phyloP scores from a whole-genome alignment of 2,113 vertebrate genomes.

The Sylvilagus bachmani region DNA sequence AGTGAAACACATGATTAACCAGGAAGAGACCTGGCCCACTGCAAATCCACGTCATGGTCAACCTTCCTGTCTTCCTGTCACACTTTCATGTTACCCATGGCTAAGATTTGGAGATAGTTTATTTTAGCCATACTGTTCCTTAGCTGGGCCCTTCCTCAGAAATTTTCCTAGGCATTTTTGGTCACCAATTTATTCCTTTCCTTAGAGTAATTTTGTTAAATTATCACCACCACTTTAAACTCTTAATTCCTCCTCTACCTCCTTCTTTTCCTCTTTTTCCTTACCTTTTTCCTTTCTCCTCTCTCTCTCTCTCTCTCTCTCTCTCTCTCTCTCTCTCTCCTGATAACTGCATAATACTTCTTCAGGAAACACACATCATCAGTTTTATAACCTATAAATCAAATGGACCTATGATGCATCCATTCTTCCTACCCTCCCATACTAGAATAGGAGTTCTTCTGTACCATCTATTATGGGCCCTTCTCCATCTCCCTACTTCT shows the following conservation, averaged over 20 bases:
- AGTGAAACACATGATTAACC: not conserved
- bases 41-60: not conserved
- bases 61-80: not conserved
- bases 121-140: not conserved
- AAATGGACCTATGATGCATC: not conserved
- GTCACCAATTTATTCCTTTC: not conserved
- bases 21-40: not conserved
- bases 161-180: not conserved
- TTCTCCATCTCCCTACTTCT: not conserved
- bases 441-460: not conserved
- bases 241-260: not conserved
- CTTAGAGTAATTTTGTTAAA: not conserved
- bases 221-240: not conserved
- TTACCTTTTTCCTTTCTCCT: too few relatives aligned
- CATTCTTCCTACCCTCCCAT: not conserved
- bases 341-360: not conserved
- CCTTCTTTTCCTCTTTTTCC: too few relatives aligned
- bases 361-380: not conserved
- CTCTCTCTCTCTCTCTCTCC: not conserved
- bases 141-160: not conserved
- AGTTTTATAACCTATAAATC: not conserved
- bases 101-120: not conserved
- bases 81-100: not conserved
- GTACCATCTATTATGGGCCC: not conserved
- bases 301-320: fast-evolving